phyloP scores from a whole-genome alignment of 2,797 vertebrate species.

The Ambastaia sidthimunki region DNA sequence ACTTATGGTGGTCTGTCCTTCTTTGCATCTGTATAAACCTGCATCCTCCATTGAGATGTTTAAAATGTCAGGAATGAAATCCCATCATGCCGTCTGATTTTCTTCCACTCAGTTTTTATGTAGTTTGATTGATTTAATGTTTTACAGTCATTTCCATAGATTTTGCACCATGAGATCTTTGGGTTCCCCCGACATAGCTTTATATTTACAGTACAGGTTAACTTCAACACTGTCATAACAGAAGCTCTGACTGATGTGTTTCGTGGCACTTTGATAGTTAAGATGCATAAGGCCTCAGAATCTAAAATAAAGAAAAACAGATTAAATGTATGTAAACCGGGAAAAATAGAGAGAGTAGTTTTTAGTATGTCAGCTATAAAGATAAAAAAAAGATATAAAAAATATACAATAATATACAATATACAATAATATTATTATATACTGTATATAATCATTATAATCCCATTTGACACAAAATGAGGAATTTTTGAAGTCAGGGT shows the following conservation, averaged over 20 bases:
- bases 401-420: too few species aligned
- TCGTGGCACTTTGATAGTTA: neutral
- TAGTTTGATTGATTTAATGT: neutral
- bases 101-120: neutral
- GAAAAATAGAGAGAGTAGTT: neutral
- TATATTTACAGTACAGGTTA: slow-evolving; percentile 11
- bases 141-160: neutral
- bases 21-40: slow-evolving; percentile 57
- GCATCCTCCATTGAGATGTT: slow-evolving; percentile 34
- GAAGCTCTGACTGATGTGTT: slow-evolving; percentile 16
- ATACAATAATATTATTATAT: too few species aligned
- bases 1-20: neutral
- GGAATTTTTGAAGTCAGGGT: too few species aligned
- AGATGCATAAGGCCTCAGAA: fast-evolving
- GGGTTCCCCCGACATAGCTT: slow-evolving; percentile 10
- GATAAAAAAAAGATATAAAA: neutral
- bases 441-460: too few species aligned
- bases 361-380: neutral
- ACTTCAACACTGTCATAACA: neutral
- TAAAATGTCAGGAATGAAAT: slow-evolving; percentile 35
- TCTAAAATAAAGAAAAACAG: neutral
- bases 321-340: neutral
- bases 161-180: slow-evolving; percentile 48
- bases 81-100: fast-evolving
- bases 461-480: too few species aligned